These are phyloP conservation scores for Gallinago jamesoni DNA, from an alignment of 2,113 vertebrate genomes.

Conservation along the genomic window DNA sequence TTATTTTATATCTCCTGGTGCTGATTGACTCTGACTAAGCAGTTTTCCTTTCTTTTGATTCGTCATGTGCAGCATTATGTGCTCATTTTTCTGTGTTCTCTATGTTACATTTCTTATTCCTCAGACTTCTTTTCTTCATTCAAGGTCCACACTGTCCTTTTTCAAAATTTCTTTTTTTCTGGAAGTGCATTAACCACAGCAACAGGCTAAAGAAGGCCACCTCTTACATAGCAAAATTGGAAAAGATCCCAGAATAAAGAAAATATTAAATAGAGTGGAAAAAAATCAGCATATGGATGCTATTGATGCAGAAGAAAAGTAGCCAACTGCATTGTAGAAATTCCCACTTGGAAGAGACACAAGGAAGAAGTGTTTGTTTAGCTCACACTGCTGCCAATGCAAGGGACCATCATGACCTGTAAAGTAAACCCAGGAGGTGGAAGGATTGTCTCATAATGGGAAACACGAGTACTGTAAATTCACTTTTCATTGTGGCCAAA, in stretches of 20 bases:
- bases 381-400: conserved; percentile 55
- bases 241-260: conserved; percentile 63
- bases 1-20: conserved; percentile 29
- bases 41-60: conserved; percentile 4
- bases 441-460: not conserved
- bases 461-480: not conserved
- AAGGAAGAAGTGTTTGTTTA: conserved; percentile 54
- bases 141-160: not conserved
- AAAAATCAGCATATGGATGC: conserved; percentile 68
- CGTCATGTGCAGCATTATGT: not conserved
- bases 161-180: conserved; percentile 25
- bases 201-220: conserved; percentile 40
- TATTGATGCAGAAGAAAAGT: conserved; percentile 64
- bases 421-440: conserved; percentile 46
- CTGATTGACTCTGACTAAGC: conserved; percentile 24
- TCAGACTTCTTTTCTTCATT: conserved; percentile 36
- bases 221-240: conserved; percentile 61
- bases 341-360: conserved; percentile 46
- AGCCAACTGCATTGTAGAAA: conserved; percentile 62
- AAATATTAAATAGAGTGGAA: conserved; percentile 69
- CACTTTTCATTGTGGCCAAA: not conserved
- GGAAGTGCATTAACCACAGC: not conserved
- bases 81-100: conserved; percentile 12
- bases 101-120: not conserved
- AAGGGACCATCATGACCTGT: conserved; percentile 31